Percentiles rank a stretch among this genome's conserved stretches.
Evolutionary conservation across 1,140 invertebrate species (phyloP).

Genomic region (Drosophila ohnishii): DNA sequence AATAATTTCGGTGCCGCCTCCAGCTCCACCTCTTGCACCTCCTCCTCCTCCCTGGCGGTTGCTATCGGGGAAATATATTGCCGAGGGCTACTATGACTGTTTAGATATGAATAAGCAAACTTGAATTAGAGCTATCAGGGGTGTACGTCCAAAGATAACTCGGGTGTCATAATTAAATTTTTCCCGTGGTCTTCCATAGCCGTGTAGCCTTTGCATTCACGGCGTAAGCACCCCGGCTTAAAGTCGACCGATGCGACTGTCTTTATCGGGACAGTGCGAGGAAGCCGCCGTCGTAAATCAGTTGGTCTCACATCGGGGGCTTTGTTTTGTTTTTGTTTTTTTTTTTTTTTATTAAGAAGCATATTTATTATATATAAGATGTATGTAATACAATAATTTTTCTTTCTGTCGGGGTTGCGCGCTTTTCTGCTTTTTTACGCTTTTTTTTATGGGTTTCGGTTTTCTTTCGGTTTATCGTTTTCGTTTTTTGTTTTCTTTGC

Average conservation of each 20-base stretch:
- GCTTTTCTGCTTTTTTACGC: conserved; percentile 44
- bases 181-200: conserved; percentile 41
- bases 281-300: conserved; percentile 72
- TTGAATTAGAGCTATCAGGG: conserved; percentile 64
- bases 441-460: conserved; percentile 53
- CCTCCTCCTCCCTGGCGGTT: background rate
- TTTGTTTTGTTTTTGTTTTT: conserved; percentile 56
- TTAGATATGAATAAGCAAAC: conserved; percentile 54
- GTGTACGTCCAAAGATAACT: conserved; percentile 72
- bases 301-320: conserved; percentile 40
- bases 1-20: conserved; percentile 7
- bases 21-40: background rate
- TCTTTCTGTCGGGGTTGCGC: conserved; percentile 60
- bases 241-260: conserved; percentile 46
- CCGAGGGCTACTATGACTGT: conserved; percentile 42
- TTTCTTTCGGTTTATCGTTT: conserved; percentile 51
- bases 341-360: conserved; percentile 78
- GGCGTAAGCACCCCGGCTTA: conserved; percentile 60
- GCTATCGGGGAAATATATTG: conserved; percentile 48
- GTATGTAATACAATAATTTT: conserved; percentile 82
- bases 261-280: conserved; percentile 44
- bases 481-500: conserved; percentile 46
- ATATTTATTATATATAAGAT: conserved; percentile 82
- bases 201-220: conserved; percentile 14
- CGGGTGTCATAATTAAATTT: conserved; percentile 78